These are phyloP conservation scores for Notospermus geniculatus DNA, from an alignment of 1,140 invertebrate genomes.

Conservation along the genomic window DNA sequence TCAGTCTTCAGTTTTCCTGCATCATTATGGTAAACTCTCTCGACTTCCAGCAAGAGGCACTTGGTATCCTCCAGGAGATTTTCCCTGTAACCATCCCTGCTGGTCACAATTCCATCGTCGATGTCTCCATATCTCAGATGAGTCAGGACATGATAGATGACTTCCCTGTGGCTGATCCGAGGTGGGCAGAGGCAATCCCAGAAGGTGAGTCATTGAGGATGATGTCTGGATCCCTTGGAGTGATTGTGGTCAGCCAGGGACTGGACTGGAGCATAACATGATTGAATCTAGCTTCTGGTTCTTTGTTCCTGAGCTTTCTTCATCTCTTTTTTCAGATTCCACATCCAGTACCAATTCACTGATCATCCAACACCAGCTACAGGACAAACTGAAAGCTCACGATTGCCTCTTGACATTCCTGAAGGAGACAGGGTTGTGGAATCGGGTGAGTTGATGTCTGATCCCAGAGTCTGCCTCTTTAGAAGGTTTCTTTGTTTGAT, in stretches of 20 bases:
- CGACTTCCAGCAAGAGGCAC: constrained; percentile 60
- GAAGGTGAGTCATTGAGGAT: constrained; percentile 37
- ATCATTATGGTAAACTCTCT: not conserved
- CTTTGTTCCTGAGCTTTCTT: too few relatives aligned
- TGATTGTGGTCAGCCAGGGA: too few relatives aligned
- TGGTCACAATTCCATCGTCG: constrained; percentile 54
- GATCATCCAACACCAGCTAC: constrained; percentile 77
- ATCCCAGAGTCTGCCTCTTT: too few relatives aligned
- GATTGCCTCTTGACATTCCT: constrained; percentile 68
- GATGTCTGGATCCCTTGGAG: too few relatives aligned
- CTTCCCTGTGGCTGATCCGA: constrained; percentile 81
- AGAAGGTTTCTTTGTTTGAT: too few relatives aligned
- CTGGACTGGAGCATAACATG: too few relatives aligned
- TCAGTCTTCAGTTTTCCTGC: not conserved
- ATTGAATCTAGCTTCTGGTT: too few relatives aligned
- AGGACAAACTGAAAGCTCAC: constrained; percentile 80
- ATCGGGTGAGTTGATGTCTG: constrained; percentile 61
- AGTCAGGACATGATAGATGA: constrained; percentile 82
- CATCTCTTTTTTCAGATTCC: constrained; percentile 12
- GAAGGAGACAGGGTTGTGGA: constrained; percentile 73
- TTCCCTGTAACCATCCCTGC: constrained; percentile 61
- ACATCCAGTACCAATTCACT: constrained; percentile 59
- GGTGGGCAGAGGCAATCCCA: constrained; percentile 65
- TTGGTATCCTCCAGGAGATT: constrained; percentile 67
- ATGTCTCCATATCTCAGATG: constrained; percentile 69